Evolutionary conservation across 2,113 vertebrate species (phyloP), one percentile per base, ranked within the genome.

Genomic region (Cyanoderma ruficeps): DNA sequence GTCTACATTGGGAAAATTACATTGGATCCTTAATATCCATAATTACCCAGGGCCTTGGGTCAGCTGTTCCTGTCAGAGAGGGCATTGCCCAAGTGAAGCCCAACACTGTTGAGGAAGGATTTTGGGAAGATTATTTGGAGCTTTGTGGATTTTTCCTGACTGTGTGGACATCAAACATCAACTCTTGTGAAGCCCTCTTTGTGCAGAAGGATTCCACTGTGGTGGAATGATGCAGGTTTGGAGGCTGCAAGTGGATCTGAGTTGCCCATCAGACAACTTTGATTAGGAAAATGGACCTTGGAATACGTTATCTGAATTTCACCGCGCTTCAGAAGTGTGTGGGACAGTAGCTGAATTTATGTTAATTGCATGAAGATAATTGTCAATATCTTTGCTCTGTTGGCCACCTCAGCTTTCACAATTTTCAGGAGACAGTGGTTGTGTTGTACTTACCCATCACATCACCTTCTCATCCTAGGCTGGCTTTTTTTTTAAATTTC

Each of bases 141-240:
- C 16, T 7, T 18, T 15, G 17, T 11, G 7, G 39, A 1, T 24
- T 70, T 20, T 76, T 81, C 47, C 25, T 67, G 42, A 6, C 11
- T 10, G 0, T 12, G 13, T 24, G 37, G 22, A 21, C 25, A 4
- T 44, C 30, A 5, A 15, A 10, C 2, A 30, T 6, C 31, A 4
- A 3, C 9, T 15, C 19, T 8, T 9, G 25, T 7, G 21, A 31
- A 22, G 3, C 10, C 15, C 3, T 42, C 5, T 21, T 47, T 0
- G 2, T 0, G 1, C 0, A 15, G 53, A 37, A 47, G 11, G 5
- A 20, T 39, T 49, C 39, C 31, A 4, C 33, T 11, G 12, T 4
- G 55, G 2, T 28, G 27, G 47, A 49, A 14, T 49, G 23, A 24
- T 8, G 30, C 6, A 15, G 59, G 9, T 56, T 61, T 79, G 79